Conservation (phyloP, 1,140 invertebrate species). For the Temnothorax nylanderi region DNA sequence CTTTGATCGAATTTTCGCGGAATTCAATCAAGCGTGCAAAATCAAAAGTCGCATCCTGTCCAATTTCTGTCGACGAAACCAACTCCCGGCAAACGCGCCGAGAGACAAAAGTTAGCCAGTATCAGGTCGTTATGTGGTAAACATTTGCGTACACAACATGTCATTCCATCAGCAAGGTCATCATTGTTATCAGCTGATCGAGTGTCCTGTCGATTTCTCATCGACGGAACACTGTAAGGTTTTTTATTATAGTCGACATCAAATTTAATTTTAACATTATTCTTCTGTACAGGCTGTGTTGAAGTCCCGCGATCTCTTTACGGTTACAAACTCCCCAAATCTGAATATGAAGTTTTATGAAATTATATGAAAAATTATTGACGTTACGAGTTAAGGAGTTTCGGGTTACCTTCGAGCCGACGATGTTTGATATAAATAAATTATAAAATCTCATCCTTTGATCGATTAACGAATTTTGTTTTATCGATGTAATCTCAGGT, state of each 20-base stretch:
- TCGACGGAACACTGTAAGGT: not conserved
- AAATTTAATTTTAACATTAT: conserved; percentile 19
- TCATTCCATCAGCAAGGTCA: conserved; percentile 29
- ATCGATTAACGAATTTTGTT: not conserved
- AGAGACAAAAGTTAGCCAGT: conserved; percentile 24
- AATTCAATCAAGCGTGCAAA: not conserved
- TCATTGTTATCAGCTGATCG: conserved; percentile 9
- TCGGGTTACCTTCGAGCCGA: not conserved
- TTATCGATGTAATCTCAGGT: too few relatives aligned
- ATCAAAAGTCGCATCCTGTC: not conserved
- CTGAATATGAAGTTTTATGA: not conserved
- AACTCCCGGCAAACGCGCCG: not conserved
- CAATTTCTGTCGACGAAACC: not conserved
- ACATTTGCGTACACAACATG: conserved; percentile 31
- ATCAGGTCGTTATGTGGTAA: conserved; percentile 20
- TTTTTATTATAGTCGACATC: conserved; percentile 5
- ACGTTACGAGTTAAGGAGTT: not conserved
- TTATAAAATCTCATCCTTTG: not conserved
- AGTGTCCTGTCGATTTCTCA: not conserved
- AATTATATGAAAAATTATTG: not conserved
- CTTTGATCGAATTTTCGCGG: not conserved
- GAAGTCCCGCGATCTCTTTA: not conserved
- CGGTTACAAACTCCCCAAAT: not conserved
- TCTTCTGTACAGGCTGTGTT: conserved; percentile 1
- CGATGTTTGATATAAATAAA: not conserved